These are phyloP conservation scores for Drosophila diplacantha DNA, from an alignment of 2,888 invertebrate species.

Conservation along the genomic window DNA sequence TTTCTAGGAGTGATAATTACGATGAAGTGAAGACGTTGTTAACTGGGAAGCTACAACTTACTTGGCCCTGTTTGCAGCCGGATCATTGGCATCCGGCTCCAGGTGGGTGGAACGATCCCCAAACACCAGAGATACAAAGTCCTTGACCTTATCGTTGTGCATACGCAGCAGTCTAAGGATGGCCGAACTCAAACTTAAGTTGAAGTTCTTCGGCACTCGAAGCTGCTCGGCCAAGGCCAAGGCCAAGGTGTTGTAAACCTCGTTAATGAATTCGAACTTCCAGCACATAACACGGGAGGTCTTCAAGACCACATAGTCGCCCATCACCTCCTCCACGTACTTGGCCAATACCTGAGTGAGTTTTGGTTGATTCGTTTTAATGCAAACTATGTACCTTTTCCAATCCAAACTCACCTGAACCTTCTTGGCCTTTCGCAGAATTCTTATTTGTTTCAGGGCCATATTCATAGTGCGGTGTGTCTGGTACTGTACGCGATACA, in stretches of 20 bases:
- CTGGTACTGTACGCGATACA: conserved; percentile 73
- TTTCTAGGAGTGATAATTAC: conserved; percentile 44
- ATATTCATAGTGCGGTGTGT: conserved; percentile 73
- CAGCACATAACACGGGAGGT: conserved; percentile 75
- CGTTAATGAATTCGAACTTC: conserved; percentile 76
- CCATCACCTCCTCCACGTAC: conserved; percentile 73
- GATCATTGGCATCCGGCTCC: conserved; percentile 53
- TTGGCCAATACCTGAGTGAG: conserved; percentile 50
- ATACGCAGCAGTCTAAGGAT: conserved; percentile 52
- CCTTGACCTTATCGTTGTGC: conserved; percentile 62
- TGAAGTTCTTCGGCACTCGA: conserved; percentile 28
- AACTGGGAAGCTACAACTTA: not conserved
- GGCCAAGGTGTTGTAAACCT: conserved; percentile 74
- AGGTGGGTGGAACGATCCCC: conserved; percentile 73
- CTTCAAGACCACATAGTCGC: conserved; percentile 72
- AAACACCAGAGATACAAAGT: conserved; percentile 64
- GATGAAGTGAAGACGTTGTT: accelerated
- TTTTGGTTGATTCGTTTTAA: too few relatives aligned
- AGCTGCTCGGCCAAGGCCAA: conserved; percentile 68
- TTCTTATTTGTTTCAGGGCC: conserved; percentile 61
- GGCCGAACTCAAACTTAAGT: conserved; percentile 6
- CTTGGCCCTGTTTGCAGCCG: conserved; percentile 20
- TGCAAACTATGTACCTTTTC: not conserved
- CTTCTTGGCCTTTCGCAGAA: conserved; percentile 53
- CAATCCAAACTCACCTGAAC: conserved; percentile 49